Evolutionary conservation across 2,113 vertebrate genomes (phyloP), one percentile per base, ranked within the genome.

Genomic region (Ptyas mucosa): DNA sequence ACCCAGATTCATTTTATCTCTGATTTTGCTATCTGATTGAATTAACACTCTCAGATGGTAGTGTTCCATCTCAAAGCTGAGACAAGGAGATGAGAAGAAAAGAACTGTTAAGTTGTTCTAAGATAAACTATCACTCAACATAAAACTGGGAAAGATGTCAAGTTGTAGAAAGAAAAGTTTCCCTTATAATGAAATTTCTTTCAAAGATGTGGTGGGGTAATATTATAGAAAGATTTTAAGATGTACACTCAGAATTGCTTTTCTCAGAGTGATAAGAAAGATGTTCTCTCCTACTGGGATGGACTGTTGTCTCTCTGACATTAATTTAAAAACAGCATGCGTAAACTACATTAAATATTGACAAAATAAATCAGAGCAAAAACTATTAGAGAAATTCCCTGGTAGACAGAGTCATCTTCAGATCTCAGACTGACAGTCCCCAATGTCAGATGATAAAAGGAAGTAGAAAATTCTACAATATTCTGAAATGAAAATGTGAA

Each of bases 121-220:
- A 92, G 96, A 95, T 94, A 93, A 96, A 96, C 96, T 97, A 93
- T 97, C 95, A 95, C 90, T 95, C 64, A 85, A 94, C 92, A 93
- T 93, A 92, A 93, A 97, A 94, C 81, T 94, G 88, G 91, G 93
- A 94, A 97, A 96, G 91, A 94, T 94, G 94, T 97, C 94, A 96
- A 95, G 95, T 94, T 93, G 95, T 55, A 94, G 91, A 94, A 96
- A 69, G n/a, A 55, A 87, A 64, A 9, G 10, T 34, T 69, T 61
- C 53, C 20, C 10, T 69, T 3, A 64, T 21, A 5, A 6, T 26
- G 53, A 57, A 92, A 85, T 88, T 88, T 81, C 52, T 81, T 81
- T 55, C 51, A 90, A 96, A 88, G 91, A 94, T 95, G 61, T 81
- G 55, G 92, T 88, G 94, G 89, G 93, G 94, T 94, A 93, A 92